Percentiles rank a stretch among this genome's conserved stretches.
phyloP scores from a whole-genome alignment of 2,797 vertebrate genomes.

The Epinephelus malabaricus region DNA sequence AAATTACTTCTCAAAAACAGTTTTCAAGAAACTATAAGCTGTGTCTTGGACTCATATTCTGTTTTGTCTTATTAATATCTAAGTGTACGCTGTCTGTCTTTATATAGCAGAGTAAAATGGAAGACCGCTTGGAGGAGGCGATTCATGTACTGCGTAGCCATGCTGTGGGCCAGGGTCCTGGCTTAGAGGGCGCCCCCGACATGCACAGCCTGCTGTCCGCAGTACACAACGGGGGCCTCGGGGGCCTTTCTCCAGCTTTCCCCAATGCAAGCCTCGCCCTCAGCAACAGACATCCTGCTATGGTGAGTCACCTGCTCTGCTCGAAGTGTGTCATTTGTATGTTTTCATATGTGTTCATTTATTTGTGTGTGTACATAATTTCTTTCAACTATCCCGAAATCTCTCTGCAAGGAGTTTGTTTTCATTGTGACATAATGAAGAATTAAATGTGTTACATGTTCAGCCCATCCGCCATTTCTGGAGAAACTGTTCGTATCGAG shows the following conservation, averaged over 20 bases:
- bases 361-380: too few relatives aligned
- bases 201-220: constrained; percentile 91
- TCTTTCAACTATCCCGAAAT: neutral
- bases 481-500: neutral
- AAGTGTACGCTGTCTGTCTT: neutral
- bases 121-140: constrained; percentile 97
- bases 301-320: constrained; percentile 87
- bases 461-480: neutral
- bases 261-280: constrained; percentile 89
- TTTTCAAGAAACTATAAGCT: neutral
- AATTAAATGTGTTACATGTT: neutral
- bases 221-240: constrained; percentile 87
- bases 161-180: constrained; percentile 91
- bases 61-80: neutral
- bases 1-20: constrained; percentile 2
- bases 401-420: neutral
- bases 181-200: constrained; percentile 88
- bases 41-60: neutral
- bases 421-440: neutral
- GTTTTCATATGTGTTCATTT: neutral
- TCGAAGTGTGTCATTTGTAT: constrained; percentile 10
- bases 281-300: constrained; percentile 89
- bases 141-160: constrained; percentile 97
- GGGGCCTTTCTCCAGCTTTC: constrained; percentile 90
- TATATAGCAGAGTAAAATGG: constrained; percentile 95